phyloP scores from a whole-genome alignment of 1,140 invertebrate species.

The Melipona quadrifasciata region DNA sequence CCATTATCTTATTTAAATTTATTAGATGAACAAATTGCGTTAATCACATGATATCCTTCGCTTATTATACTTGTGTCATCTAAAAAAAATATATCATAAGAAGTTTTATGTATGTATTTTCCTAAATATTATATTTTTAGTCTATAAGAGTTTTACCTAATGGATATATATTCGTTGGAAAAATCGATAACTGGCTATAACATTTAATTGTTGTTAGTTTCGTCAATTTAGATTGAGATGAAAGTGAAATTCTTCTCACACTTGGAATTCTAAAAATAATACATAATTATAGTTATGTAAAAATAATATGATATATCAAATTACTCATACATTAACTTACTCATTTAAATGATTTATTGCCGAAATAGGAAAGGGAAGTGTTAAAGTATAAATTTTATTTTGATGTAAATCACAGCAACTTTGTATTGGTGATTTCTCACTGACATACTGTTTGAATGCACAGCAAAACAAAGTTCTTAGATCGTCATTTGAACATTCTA shows the following conservation, averaged over 20 bases:
- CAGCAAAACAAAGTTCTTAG: conserved; percentile 66
- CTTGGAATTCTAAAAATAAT: conserved; percentile 65
- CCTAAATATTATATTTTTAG: not conserved
- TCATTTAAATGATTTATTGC: conserved; percentile 65
- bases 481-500: conserved; percentile 68
- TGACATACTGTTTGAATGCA: conserved; percentile 67
- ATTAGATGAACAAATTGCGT: conserved; percentile 30
- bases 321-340: conserved; percentile 53
- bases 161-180: conserved; percentile 71
- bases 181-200: conserved; percentile 71
- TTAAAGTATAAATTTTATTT: conserved; percentile 65
- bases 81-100: conserved; percentile 27
- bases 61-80: conserved; percentile 30
- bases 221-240: conserved; percentile 47
- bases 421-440: conserved; percentile 64
- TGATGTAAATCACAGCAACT: conserved; percentile 59
- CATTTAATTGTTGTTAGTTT: conserved; percentile 64
- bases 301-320: not conserved
- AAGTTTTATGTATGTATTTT: not conserved
- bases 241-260: conserved; percentile 66
- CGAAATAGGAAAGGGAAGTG: conserved; percentile 54
- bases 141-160: conserved; percentile 55
- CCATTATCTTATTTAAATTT: conserved; percentile 37
- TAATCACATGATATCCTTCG: conserved; percentile 46
- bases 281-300: not conserved